Base-by-base conservation (phyloP, 2,888 invertebrate genomes). In the Drosophila pseudotakahashii region DNA sequence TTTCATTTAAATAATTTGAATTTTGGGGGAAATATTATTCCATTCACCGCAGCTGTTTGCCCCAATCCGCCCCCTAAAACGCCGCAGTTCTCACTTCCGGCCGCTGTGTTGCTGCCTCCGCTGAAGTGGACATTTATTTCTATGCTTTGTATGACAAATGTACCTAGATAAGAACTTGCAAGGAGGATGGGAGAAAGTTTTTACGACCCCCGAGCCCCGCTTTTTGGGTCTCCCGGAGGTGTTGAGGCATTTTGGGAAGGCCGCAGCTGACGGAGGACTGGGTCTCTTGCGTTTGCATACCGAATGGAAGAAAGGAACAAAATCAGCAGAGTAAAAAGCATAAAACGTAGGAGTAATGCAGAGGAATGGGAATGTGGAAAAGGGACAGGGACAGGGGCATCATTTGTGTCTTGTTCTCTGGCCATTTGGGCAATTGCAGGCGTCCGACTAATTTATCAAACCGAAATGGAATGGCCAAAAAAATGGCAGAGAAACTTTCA, bases 51-150 rank as follows among this genome's bases (percentile, higher is more conserved):
- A 10, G 32, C 36, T 47, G 61, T 62, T 7, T 7, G 19, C 19
- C 19, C 19, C 19, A 19, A 19, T 19, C 19, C 1, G 7, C 19
- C 9, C 10, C 7, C 16, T 19, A 11, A n/a, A 23, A 23, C 13
- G 23, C 23, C 23, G 7, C 23, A 44, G 23, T 7, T 23, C 39
- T n/a, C 13, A 14, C 30, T 39, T 52, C 51, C 44, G 55, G 13
- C 19, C 19, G 14, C 42, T 26, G 23, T 14, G 26, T 7, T 19
- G 2, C 26, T 53, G 71, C 53, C 64, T 69, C 75, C 55, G 73
- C 75, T 87, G 88, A 81, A 77, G 72, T 61, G 68, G 79, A 79
- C 88, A 85, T 79, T 88, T 81, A 82, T 82, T 81, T 81, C 58
- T 63, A 67, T 77, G 69, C 70, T 71, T 72, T 51, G 70, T 77